Conservation (phyloP, 2,113 vertebrate species). For the Cisticola juncidis region DNA sequence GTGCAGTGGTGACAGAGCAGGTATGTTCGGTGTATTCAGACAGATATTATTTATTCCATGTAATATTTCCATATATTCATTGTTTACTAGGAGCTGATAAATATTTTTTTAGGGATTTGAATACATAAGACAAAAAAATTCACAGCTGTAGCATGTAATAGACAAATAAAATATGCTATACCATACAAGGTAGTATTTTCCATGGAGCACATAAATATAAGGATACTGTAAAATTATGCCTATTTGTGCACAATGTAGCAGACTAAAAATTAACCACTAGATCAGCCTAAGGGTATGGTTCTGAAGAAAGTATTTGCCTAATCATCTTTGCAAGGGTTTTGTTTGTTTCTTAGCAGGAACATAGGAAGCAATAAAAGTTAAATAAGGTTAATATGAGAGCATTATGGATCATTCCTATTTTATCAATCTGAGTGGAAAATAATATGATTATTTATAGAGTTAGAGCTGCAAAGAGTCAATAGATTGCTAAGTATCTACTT, state of each 20-base stretch:
- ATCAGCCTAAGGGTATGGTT: not conserved
- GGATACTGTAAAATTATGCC: not conserved
- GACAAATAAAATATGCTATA: not conserved
- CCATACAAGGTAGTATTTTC: not conserved
- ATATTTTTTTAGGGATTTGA: not conserved
- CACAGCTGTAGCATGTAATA: not conserved
- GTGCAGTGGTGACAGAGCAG: not conserved
- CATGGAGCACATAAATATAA: not conserved
- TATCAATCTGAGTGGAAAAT: not conserved
- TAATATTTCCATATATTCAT: not conserved
- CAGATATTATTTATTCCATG: not conserved
- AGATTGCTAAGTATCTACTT: not conserved
- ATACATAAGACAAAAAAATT: not conserved
- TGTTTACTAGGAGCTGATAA: not conserved
- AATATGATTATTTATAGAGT: not conserved
- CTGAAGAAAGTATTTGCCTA: conserved; percentile 16
- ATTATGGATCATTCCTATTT: not conserved
- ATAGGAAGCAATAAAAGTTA: conserved; percentile 14
- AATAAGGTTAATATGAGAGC: not conserved
- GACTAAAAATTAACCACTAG: not conserved
- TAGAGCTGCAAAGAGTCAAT: not conserved
- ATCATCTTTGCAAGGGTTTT: not conserved
- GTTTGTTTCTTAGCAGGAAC: not conserved
- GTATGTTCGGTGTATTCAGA: not conserved
- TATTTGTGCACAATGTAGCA: not conserved